These are phyloP conservation scores for Augochlorella aurata DNA, from an alignment of 2,888 invertebrate species.

Conservation along the genomic window DNA sequence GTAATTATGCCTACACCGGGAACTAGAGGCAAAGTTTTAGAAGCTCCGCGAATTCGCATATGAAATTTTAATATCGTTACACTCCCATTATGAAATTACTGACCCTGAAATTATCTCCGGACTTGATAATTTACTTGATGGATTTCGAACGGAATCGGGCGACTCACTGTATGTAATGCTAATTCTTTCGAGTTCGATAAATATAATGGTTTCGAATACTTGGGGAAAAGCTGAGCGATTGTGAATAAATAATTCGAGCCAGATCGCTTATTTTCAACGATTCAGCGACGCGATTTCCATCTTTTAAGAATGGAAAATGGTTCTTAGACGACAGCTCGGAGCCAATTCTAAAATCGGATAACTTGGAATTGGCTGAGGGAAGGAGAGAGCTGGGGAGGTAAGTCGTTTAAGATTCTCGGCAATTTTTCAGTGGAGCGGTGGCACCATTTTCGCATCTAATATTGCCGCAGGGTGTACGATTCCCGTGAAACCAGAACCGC, in stretches of 20 bases:
- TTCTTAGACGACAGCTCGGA: background rate
- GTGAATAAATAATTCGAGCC: background rate
- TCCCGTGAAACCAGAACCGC: slow-evolving; percentile 8
- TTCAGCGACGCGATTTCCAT: background rate
- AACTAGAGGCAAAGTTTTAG: background rate
- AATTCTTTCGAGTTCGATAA: background rate
- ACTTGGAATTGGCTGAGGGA: background rate
- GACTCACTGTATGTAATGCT: background rate
- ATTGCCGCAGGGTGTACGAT: slow-evolving; percentile 12
- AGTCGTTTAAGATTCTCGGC: slow-evolving; percentile 4
- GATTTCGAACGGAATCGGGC: background rate
- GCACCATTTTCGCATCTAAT: slow-evolving; percentile 20
- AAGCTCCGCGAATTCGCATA: background rate
- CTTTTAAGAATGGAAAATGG: background rate
- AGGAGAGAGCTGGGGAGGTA: background rate
- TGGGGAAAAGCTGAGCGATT: background rate
- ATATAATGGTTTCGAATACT: no score
- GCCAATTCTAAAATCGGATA: slow-evolving; percentile 7
- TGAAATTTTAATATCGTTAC: slow-evolving; percentile 1
- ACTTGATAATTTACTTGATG: background rate
- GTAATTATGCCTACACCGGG: background rate
- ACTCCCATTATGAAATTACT: background rate
- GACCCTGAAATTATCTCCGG: background rate
- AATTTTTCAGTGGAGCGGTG: slow-evolving; percentile 12
- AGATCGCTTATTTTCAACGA: background rate